These are phyloP conservation scores for Lycophotia porphyrea DNA, from an alignment of 2,888 invertebrate species.

Conservation along the genomic window DNA sequence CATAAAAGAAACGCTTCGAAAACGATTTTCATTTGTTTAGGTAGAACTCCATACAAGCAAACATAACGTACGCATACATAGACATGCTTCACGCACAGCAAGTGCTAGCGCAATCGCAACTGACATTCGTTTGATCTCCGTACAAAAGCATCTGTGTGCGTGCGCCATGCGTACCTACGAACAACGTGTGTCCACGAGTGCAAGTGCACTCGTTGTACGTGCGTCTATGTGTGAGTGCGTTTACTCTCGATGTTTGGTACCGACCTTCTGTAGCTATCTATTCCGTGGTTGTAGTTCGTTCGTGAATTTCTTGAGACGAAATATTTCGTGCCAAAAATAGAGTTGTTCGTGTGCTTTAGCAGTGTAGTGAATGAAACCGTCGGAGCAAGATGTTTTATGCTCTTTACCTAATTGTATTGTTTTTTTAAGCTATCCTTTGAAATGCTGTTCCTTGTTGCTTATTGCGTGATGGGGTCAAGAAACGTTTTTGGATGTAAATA, in stretches of 20 bases:
- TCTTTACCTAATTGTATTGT: background rate
- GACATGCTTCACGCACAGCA: background rate
- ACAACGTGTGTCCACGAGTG: background rate
- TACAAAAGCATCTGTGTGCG: background rate
- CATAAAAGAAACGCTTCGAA: background rate
- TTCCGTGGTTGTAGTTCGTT: background rate
- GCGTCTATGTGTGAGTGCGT: no score
- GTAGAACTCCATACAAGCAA: background rate
- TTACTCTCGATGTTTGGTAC: background rate
- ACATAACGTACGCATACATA: background rate
- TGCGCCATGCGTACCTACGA: background rate
- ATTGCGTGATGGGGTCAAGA: background rate
- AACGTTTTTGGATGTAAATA: background rate
- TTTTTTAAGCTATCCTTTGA: background rate
- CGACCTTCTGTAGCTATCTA: slow-evolving; percentile 6
- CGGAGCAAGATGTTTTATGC: slow-evolving; percentile 4
- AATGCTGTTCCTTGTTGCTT: background rate
- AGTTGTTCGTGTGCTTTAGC: slow-evolving; percentile 28
- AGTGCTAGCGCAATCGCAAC: background rate
- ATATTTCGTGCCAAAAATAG: slow-evolving; percentile 42
- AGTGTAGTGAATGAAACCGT: slow-evolving; percentile 12
- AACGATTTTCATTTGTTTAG: background rate
- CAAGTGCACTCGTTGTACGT: background rate
- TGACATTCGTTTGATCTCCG: background rate
- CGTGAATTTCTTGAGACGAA: slow-evolving; percentile 25